Base-by-base conservation (phyloP, 2,797 vertebrate genomes). In the Carapus acus region DNA sequence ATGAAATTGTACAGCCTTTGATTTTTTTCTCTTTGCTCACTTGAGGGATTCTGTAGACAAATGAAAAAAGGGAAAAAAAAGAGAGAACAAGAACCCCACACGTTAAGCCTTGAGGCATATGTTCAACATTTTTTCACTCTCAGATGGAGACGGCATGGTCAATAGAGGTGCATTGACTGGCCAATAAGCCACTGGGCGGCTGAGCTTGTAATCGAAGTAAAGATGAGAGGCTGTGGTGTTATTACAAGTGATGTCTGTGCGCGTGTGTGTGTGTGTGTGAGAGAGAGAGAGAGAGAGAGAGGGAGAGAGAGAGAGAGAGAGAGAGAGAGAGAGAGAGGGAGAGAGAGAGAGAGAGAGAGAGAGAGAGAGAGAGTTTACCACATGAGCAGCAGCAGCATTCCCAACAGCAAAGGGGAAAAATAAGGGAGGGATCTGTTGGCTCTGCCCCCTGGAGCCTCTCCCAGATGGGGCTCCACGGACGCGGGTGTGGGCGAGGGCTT, bases 401-500 rank as follows among this genome's bases (percentile, higher is more conserved):
- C 84, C 65, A 85, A 72, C 71, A 85, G 76, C 74, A 86, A 53
- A 54, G 79, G 79, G 29, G 79, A 81, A 57, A 78, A 74, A 36
- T 81, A 72, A 9, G 79, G 71, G 69, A 83, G 61, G 40, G 81
- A 65, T 40, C 65, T 67, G 54, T 69, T 69, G 47, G 79, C 84
- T 66, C 80, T 44, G 51, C 78, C 83, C 71, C 83, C 83, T 17
- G 83, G 80, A 55, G 69, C 65, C 53, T 60, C 61, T 21, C 82
- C 83, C 60, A 86, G 75, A 53, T 82, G 86, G 38, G 88, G 87
- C 24, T 84, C 85, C 29, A 88, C 84, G 77, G 88, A 90, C 12
- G 88, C 87, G 0, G 88, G 87, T 7, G 87, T 86, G 39, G 87
- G 78, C 38, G 88, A 85, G 29, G 87, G 87, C 63, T 84, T 89